Conservation (phyloP, 2,888 invertebrate genomes). For the Mimas tiliae region DNA sequence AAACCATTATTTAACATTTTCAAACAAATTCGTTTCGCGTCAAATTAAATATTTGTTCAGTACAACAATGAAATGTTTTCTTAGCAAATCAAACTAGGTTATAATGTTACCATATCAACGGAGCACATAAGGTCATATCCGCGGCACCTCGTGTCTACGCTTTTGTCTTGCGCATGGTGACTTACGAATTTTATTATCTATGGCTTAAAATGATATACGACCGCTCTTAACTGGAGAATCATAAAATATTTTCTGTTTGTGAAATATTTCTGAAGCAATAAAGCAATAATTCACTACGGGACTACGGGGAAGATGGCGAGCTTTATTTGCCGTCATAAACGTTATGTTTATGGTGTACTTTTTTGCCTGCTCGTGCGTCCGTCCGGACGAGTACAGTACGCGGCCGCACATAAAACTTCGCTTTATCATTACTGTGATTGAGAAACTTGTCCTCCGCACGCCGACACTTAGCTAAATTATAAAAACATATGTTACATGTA, state of each 20-base stretch:
- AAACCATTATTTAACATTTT: background rate
- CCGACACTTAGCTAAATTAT: constrained; percentile 35
- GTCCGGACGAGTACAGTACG: constrained; percentile 52
- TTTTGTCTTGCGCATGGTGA: constrained; percentile 77
- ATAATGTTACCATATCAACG: constrained; percentile 17
- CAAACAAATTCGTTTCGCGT: background rate
- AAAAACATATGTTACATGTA: constrained; percentile 2
- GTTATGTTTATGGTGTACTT: constrained; percentile 81
- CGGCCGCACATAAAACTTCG: constrained; percentile 69
- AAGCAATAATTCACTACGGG: constrained; percentile 85
- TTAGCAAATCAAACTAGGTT: background rate
- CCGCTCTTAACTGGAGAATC: constrained; percentile 83
- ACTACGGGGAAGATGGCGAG: constrained; percentile 81
- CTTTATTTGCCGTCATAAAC: constrained; percentile 84
- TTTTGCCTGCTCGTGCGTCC: constrained; percentile 65
- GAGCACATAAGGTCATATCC: constrained; percentile 23
- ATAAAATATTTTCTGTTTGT: constrained; percentile 85
- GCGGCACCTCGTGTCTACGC: constrained; percentile 54
- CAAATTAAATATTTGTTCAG: background rate
- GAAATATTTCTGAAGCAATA: constrained; percentile 85
- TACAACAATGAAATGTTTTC: background rate
- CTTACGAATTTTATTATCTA: constrained; percentile 84
- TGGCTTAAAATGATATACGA: constrained; percentile 84
- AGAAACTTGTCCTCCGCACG: constrained; percentile 50
- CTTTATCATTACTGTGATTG: constrained; percentile 68